Base-by-base conservation (phyloP, 2,888 invertebrate species). In the Parelbella ahira region DNA sequence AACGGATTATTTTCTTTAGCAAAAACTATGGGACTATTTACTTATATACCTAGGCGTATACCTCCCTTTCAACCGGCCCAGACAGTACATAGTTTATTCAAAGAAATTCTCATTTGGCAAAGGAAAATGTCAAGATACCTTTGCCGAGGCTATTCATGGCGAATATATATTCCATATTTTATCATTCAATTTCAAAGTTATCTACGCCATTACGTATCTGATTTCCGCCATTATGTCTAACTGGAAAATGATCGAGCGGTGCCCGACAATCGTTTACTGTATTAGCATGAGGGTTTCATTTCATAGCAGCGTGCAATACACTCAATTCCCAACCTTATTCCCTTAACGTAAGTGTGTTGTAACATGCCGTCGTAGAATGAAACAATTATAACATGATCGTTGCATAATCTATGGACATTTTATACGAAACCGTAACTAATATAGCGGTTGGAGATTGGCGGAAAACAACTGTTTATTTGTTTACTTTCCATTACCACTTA, bases 231-330 rank as follows among this genome's bases (percentile, higher is more conserved):
- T 42, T 42, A 42, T 29, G 36, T 42, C 42, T 29, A 42, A 42
- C 36, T 43, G 42, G 42, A 43, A 43, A 43, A 43, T 43, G 42
- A 43, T 43, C 42, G 42, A 43, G 42, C 18, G 12, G 42, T 36
- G 29, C 29, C 42, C 36, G 36, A 43, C 42, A 36, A 43, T 43
- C 42, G 42, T 24, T 43, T 43, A 36, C 36, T 43, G 34, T 21
- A 43, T 42, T 42, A 36, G 21, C 42, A 42, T 36, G 42, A 27
- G 9, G 25, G 20, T 33, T 33, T 11, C 19, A 13, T 18, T 15
- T 20, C 15, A 15, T n/a, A 30, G 20, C 11, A 18, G n/a, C 23
- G 4, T 5, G n/a, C 4, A 13, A 6, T 19, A 3, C 18, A 2
- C 4, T 24, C 18, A 8, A 43, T 36, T 36, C 19, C 29, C 15